phyloP scores from a whole-genome alignment of 2,113 vertebrate genomes.

The Probosciger aterrimus region DNA sequence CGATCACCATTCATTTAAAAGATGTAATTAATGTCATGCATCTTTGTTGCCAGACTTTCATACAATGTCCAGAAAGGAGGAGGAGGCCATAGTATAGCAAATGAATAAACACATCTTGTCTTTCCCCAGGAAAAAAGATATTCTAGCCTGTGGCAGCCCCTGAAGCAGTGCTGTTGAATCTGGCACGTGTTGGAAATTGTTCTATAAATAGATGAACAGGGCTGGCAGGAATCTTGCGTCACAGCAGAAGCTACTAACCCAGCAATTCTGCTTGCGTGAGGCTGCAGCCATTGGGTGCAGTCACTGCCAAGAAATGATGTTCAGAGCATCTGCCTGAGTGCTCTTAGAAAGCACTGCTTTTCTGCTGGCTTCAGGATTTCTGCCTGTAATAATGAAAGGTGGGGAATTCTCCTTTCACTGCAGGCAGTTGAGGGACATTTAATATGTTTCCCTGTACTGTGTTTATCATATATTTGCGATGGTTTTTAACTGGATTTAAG shows the following conservation, averaged over 20 bases:
- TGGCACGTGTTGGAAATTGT: neutral
- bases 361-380: neutral
- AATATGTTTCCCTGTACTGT: neutral
- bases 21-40: neutral
- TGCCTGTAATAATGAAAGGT: neutral
- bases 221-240: constrained; percentile 23
- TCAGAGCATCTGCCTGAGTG: neutral
- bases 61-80: neutral
- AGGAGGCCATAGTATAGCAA: neutral
- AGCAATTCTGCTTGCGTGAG: neutral
- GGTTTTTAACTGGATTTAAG: neutral
- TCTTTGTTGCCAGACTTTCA: neutral
- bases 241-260: neutral
- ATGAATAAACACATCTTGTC: neutral
- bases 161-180: neutral
- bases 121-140: neutral
- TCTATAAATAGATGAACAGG: constrained; percentile 30
- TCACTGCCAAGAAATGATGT: neutral
- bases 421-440: neutral
- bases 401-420: neutral
- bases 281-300: neutral
- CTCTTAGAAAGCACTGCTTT: neutral
- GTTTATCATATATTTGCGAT: neutral
- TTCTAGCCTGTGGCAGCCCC: neutral
- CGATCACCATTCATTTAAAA: neutral